Conservation (phyloP, 1,140 invertebrate species). For the Aphelinus atriplicis region DNA sequence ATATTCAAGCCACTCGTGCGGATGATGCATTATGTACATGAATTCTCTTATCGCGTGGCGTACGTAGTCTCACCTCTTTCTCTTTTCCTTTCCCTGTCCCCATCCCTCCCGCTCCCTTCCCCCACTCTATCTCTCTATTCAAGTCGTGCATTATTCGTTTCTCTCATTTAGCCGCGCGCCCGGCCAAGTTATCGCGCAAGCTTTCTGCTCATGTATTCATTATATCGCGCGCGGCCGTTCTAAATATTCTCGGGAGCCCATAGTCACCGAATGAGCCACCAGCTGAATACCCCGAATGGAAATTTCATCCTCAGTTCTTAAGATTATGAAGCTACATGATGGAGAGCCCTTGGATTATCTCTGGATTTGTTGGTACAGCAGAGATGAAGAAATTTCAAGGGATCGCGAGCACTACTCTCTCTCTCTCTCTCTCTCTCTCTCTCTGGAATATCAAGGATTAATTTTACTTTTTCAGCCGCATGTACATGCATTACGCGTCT, state of each 20-base stretch:
- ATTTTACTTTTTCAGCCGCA: no score
- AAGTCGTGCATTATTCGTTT: constrained; percentile 29
- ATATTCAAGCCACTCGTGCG: constrained; percentile 30
- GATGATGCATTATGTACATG: constrained; percentile 40
- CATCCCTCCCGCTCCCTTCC: constrained; percentile 12
- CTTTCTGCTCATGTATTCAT: constrained; percentile 20
- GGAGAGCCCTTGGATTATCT: no score
- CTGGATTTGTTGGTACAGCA: no score
- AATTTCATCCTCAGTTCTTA: background rate
- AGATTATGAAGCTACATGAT: no score
- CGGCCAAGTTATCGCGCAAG: background rate
- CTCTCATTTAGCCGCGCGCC: background rate
- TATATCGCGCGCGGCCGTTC: constrained; percentile 7
- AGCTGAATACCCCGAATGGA: constrained; percentile 4
- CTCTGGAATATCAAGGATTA: no score
- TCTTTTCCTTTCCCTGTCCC: background rate
- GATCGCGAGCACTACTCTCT: no score
- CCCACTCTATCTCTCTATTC: no score
- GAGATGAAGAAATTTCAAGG: no score
- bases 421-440: no score
- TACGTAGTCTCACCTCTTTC: constrained; percentile 8
- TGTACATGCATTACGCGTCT: no score
- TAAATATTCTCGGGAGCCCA: constrained; percentile 3
- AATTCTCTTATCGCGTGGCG: constrained; percentile 39
- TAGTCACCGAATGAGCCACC: background rate